These are phyloP conservation scores for Rhabditophanes sp. DNA, from an alignment of 2,888 invertebrate species.

Conservation along the genomic window DNA sequence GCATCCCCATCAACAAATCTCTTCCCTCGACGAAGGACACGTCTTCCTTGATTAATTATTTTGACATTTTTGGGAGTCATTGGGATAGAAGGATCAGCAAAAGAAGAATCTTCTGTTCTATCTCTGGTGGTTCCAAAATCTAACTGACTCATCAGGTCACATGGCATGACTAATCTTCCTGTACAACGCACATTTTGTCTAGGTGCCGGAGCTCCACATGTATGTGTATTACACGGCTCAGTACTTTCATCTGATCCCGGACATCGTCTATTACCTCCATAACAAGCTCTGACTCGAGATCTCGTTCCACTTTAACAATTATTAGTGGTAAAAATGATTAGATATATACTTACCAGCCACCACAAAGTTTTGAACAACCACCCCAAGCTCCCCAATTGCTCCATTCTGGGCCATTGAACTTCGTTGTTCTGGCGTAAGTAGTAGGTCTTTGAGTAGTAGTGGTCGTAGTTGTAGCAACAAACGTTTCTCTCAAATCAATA, in stretches of 20 bases:
- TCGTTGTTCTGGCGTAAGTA: conserved; percentile 3
- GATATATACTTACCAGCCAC: too few relatives aligned
- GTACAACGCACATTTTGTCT: conserved; percentile 19
- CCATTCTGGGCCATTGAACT: conserved; percentile 7
- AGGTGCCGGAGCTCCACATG: too few relatives aligned
- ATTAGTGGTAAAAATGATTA: too few relatives aligned
- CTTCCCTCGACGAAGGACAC: conserved; percentile 6
- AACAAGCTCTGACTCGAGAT: conserved; percentile 25
- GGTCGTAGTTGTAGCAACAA: conserved; percentile 8
- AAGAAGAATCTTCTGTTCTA: not conserved
- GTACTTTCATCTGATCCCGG: too few relatives aligned
- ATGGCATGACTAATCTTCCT: conserved; percentile 31
- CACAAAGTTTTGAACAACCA: conserved; percentile 15
- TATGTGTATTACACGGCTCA: too few relatives aligned
- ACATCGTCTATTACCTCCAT: conserved; percentile 29
- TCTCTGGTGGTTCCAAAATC: conserved; percentile 31
- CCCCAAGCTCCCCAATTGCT: conserved; percentile 10
- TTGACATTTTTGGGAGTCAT: conserved; percentile 13
- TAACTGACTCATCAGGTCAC: conserved; percentile 28
- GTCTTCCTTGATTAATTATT: conserved; percentile 8
- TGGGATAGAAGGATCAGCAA: conserved; percentile 5
- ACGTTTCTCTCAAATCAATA: not conserved
- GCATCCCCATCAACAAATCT: conserved; percentile 17
- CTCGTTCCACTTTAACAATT: conserved; percentile 15
- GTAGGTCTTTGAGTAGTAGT: conserved; percentile 6